These are phyloP conservation scores for Rhineura floridana DNA, from an alignment of 2,113 vertebrate genomes.

Conservation along the genomic window DNA sequence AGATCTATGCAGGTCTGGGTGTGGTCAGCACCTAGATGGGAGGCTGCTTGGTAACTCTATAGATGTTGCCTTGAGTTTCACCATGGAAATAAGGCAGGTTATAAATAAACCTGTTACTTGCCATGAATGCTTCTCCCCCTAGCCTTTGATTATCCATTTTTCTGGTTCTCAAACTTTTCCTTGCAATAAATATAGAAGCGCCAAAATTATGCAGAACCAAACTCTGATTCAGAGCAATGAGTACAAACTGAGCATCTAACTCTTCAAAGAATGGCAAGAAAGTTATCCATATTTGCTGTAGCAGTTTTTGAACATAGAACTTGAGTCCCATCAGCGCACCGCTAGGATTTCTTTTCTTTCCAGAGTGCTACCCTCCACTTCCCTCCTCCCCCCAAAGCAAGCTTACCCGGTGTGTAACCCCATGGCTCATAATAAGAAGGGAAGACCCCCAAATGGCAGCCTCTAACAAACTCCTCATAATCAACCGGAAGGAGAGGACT, in stretches of 20 bases:
- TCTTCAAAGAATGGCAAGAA: not conserved
- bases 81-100: too few species aligned
- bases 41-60: too few species aligned
- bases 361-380: not conserved
- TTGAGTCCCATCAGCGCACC: not conserved
- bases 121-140: not conserved
- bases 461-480: constrained; percentile 93
- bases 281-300: not conserved
- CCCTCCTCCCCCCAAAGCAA: not conserved
- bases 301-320: not conserved
- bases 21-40: too few species aligned
- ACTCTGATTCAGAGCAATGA: not conserved
- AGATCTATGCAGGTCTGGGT: too few species aligned
- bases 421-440: constrained; percentile 95
- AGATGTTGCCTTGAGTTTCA: too few species aligned
- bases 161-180: not conserved
- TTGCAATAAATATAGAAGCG: not conserved
- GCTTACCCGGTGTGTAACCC: constrained; percentile 92
- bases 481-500: constrained; percentile 92
- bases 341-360: not conserved
- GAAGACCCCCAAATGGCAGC: constrained; percentile 92
- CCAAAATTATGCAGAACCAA: not conserved
- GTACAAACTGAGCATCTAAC: not conserved
- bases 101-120: not conserved
- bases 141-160: not conserved